A percentile compares a stretch with the other conserved stretches of the same genome.
Evolutionary conservation across 2,797 vertebrate genomes (phyloP).

Genomic region (Onychomys leucogaster): DNA sequence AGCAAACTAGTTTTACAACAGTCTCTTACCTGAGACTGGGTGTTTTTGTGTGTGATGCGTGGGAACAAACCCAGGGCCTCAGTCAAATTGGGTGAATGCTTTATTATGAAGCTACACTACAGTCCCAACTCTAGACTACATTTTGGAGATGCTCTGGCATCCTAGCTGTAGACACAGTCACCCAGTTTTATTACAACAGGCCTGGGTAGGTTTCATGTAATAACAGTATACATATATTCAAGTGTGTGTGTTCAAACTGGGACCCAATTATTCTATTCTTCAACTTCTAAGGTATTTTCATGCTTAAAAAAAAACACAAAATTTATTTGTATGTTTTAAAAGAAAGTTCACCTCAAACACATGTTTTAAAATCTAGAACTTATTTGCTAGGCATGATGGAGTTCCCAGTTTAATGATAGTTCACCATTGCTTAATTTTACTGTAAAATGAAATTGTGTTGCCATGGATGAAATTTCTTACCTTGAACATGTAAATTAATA

Average conservation of each 20-base stretch:
- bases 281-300: background rate
- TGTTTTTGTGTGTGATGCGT: background rate
- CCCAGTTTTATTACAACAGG: background rate
- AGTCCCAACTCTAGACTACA: background rate
- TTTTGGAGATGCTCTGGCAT: background rate
- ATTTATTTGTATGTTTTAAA: conserved; percentile 42
- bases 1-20: background rate
- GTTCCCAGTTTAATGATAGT: background rate
- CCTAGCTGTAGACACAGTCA: background rate
- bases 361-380: background rate
- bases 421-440: conserved; percentile 32
- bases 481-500: background rate
- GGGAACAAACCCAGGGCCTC: background rate
- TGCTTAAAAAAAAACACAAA: background rate
- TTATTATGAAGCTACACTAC: background rate
- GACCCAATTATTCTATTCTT: background rate
- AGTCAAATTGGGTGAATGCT: background rate
- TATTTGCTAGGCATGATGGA: background rate
- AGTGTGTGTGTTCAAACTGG: background rate
- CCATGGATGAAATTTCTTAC: background rate
- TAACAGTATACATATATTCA: background rate
- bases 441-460: conserved; percentile 35
- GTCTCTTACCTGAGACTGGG: background rate
- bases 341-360: background rate
- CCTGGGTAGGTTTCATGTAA: background rate